Conservation (phyloP, 1,140 invertebrate species). For the Heliconius hewitsoni region DNA sequence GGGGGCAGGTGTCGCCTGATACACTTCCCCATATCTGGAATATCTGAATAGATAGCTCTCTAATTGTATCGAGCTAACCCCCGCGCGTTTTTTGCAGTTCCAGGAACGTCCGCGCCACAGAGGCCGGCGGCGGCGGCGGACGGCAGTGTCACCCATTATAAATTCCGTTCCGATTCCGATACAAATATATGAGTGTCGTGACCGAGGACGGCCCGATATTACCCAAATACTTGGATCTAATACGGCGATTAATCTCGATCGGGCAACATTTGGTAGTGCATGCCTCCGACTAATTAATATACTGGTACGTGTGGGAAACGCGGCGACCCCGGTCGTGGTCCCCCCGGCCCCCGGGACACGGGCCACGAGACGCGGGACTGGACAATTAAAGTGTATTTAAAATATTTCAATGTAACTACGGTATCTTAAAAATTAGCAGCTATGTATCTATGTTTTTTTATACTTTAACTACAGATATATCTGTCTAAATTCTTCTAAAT, state of each 20-base stretch:
- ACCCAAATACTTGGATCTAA: conserved; percentile 41
- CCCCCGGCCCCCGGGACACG: neutral
- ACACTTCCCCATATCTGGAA: conserved; percentile 56
- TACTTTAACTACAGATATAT: too few relatives aligned
- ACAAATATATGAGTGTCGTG: conserved; percentile 35
- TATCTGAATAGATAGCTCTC: conserved; percentile 66
- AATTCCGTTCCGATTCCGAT: conserved; percentile 47
- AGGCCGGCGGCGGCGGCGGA: conserved; percentile 19
- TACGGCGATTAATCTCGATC: conserved; percentile 44
- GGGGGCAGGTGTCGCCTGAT: conserved; percentile 47
- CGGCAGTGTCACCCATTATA: conserved; percentile 32
- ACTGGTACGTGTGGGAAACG: conserved; percentile 40
- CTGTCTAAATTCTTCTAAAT: too few relatives aligned
- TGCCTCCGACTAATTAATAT: conserved; percentile 41
- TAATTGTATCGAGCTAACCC: conserved; percentile 56
- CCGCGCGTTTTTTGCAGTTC: conserved; percentile 55
- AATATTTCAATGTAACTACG: conserved; percentile 21
- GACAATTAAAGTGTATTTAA: conserved; percentile 27
- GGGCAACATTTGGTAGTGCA: conserved; percentile 34
- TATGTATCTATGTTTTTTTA: conserved; percentile 1
- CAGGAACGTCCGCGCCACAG: conserved; percentile 41
- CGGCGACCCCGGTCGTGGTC: neutral
- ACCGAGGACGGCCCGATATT: conserved; percentile 36
- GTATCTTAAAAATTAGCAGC: conserved; percentile 27
- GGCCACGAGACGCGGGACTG: neutral